phyloP scores from a whole-genome alignment of 2,797 vertebrate genomes.

The Nyctalus aviator region DNA sequence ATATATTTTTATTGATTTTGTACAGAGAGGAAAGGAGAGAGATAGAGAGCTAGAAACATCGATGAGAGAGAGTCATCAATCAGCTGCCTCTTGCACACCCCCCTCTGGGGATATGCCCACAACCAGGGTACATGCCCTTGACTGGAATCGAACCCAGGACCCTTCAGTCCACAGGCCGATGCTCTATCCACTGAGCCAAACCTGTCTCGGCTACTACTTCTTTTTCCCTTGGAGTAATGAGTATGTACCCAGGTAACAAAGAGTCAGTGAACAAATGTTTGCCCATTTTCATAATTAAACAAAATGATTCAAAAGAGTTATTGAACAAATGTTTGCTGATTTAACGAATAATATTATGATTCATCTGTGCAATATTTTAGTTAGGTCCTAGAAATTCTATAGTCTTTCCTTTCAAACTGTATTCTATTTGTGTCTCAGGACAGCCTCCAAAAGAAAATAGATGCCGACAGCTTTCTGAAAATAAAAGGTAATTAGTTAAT shows the following conservation, averaged over 20 bases:
- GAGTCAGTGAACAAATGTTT: conserved; percentile 25
- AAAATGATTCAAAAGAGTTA: conserved; percentile 28
- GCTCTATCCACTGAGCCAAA: too few relatives aligned
- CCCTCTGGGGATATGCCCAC: too few relatives aligned
- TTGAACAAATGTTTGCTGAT: not conserved
- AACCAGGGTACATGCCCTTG: too few relatives aligned
- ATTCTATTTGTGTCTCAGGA: not conserved
- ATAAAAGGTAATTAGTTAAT: not conserved
- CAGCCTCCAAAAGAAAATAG: conserved; percentile 17
- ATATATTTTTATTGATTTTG: too few relatives aligned
- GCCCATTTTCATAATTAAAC: conserved; percentile 21
- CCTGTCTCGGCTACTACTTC: not conserved
- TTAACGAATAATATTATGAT: conserved; percentile 37
- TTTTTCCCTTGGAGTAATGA: not conserved
- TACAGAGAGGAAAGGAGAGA: too few relatives aligned
- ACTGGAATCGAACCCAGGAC: too few relatives aligned
- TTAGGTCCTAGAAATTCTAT: not conserved
- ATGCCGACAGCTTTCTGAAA: not conserved
- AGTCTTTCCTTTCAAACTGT: not conserved
- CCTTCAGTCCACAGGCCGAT: too few relatives aligned
- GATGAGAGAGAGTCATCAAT: too few relatives aligned
- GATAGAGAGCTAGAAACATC: too few relatives aligned
- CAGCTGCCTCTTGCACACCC: too few relatives aligned
- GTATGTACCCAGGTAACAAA: not conserved
- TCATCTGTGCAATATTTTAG: not conserved